Conservation (phyloP, 2,797 vertebrate genomes). For the Anomalospiza imberbis region DNA sequence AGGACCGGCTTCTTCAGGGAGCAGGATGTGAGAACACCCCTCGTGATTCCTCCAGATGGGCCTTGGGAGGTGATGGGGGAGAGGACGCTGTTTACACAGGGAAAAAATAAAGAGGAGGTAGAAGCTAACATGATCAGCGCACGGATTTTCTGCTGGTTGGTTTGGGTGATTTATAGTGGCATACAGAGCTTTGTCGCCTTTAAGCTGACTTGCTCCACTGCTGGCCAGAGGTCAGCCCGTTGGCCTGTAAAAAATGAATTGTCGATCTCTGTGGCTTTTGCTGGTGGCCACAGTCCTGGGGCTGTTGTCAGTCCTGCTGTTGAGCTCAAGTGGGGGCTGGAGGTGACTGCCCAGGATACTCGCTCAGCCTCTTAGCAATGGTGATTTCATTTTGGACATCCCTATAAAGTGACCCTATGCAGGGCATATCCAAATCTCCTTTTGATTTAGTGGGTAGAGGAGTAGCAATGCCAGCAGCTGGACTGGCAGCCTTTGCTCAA, state of each 20-base stretch:
- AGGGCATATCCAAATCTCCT: neutral
- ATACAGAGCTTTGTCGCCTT: constrained; percentile 29
- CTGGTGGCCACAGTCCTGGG: neutral
- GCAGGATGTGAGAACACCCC: neutral
- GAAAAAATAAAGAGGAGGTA: neutral
- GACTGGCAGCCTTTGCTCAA: neutral
- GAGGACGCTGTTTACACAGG: neutral
- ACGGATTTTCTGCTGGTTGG: neutral
- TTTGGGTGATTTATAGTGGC: constrained; percentile 15
- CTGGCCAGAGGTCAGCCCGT: neutral
- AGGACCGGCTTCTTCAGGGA: neutral
- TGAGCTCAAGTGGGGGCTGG: neutral
- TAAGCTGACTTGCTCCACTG: constrained; percentile 5
- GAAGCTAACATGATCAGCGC: neutral
- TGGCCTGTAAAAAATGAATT: constrained; percentile 40
- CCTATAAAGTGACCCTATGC: neutral
- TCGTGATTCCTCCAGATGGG: neutral
- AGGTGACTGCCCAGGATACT: neutral
- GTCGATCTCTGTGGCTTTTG: constrained; percentile 27
- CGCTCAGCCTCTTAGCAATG: neutral
- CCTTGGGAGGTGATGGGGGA: neutral
- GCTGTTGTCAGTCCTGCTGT: neutral
- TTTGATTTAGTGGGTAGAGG: neutral
- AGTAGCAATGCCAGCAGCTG: neutral
- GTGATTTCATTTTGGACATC: neutral